Conservation (phyloP, 2,113 vertebrate genomes). For the Carassius gibelio region DNA sequence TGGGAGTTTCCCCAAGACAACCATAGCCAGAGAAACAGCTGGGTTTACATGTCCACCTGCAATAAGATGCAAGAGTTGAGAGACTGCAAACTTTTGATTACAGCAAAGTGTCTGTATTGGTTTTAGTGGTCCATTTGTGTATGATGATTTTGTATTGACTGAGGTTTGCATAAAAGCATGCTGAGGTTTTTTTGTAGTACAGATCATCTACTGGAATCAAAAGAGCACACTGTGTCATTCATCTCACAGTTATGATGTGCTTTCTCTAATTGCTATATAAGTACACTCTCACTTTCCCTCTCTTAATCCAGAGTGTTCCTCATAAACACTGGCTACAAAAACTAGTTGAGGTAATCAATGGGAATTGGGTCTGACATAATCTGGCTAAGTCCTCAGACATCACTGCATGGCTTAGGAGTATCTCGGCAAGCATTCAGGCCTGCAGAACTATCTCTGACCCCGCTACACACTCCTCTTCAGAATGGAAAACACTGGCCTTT, state of each 20-base stretch:
- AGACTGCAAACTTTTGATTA: neutral
- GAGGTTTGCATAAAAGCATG: constrained; percentile 1
- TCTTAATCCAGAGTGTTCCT: constrained; percentile 69
- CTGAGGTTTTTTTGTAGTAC: neutral
- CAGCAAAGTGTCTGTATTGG: neutral
- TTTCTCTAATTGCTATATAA: neutral
- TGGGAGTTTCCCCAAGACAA: constrained; percentile 84
- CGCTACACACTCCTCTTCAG: neutral
- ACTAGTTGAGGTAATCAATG: constrained; percentile 64
- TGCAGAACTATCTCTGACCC: neutral
- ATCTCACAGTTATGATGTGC: neutral
- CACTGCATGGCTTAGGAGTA: constrained; percentile 70
- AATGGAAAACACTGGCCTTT: constrained; percentile 11
- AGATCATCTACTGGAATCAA: constrained; percentile 13
- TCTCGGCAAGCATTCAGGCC: constrained; percentile 55
- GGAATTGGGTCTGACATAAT: constrained; percentile 79
- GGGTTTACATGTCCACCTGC: constrained; percentile 95
- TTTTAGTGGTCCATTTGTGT: neutral
- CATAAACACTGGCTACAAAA: constrained; percentile 70
- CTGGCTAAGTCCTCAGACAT: constrained; percentile 76
- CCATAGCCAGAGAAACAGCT: constrained; percentile 93
- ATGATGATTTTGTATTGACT: constrained; percentile 12
- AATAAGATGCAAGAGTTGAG: constrained; percentile 29
- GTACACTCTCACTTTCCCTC: no score
- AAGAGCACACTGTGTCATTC: neutral